Base-by-base conservation (phyloP, 1,140 invertebrate genomes). In the Plectrocnemia conspersa region DNA sequence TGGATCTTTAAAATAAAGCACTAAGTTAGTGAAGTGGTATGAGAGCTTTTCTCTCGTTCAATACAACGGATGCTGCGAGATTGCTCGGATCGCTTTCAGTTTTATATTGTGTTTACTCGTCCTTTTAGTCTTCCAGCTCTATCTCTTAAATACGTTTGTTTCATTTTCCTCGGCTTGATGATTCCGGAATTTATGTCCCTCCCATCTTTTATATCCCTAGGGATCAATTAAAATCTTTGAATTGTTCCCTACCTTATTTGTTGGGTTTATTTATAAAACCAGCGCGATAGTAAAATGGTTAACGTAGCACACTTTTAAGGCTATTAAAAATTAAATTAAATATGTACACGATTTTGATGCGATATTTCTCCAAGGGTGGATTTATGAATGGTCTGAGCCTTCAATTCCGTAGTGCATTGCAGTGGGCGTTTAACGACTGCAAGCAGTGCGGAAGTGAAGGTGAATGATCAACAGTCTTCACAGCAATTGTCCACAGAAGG, bases 371-470 rank as follows among this genome's bases (percentile, higher is more conserved):
- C n/a, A n/a, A n/a, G n/a, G n/a, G n/a, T n/a, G n/a, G n/a, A n/a
- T n/a, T n/a, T n/a, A n/a, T n/a, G n/a, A n/a, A n/a, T n/a, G 35
- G 35, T 38, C 35, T 65, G 64, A 78, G 76, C 71, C 81, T 76
- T 89, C 87, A 90, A 90, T 90, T 89, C 87, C 87, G 86, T 88
- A 89, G 87, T 90, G 87, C 86, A 90, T 90, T 90, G 87, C 86
- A 90, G 87, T 88, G 82, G 83, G 78, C 77, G 64, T 66, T 71
- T 75, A 77, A 75, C 75, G 67, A 78, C 86, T 89, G 87, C 86
- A 89, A 88, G 86, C 86, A 87, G 81, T 86, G 86, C 85, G 86
- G 87, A 85, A 86, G 82, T 89, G 87, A 87, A 82, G 83, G 68
- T 77, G 70, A 69, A 65, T 76, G 77, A 70, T 67, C 72, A 68